A percentile compares a stretch with the other conserved stretches of the same genome.
These are phyloP conservation scores for Wasmannia auropunctata DNA, from an alignment of 1,140 invertebrate species.

Conservation along the genomic window DNA sequence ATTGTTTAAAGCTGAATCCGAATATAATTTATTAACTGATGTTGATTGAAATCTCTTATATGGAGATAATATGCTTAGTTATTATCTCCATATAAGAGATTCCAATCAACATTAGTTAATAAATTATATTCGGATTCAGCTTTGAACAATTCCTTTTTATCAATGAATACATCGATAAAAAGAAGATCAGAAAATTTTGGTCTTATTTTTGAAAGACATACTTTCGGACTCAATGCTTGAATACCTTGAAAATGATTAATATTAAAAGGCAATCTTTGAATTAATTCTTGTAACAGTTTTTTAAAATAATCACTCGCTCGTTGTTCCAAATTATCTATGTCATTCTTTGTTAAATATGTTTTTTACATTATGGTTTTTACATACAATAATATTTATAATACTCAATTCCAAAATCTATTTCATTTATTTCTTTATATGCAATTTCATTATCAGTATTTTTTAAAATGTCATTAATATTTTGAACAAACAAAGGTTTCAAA, in stretches of 20 bases:
- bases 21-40: too few species aligned
- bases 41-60: too few species aligned
- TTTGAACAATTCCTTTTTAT: not conserved
- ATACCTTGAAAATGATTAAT: not conserved
- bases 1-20: too few species aligned
- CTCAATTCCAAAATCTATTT: slow-evolving; percentile 3
- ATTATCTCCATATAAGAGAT: not conserved
- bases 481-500: not conserved
- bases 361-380: not conserved
- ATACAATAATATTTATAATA: not conserved
- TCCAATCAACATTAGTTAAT: not conserved
- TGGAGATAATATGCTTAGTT: too few species aligned
- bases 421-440: not conserved
- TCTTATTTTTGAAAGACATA: not conserved
- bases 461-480: not conserved
- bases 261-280: not conserved
- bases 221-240: not conserved
- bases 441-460: not conserved
- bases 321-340: not conserved
- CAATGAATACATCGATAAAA: not conserved
- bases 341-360: not conserved
- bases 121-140: not conserved
- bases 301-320: not conserved
- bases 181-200: not conserved
- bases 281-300: not conserved